Base-by-base conservation (phyloP, 2,888 invertebrate genomes). In the Mayetiola destructor region DNA sequence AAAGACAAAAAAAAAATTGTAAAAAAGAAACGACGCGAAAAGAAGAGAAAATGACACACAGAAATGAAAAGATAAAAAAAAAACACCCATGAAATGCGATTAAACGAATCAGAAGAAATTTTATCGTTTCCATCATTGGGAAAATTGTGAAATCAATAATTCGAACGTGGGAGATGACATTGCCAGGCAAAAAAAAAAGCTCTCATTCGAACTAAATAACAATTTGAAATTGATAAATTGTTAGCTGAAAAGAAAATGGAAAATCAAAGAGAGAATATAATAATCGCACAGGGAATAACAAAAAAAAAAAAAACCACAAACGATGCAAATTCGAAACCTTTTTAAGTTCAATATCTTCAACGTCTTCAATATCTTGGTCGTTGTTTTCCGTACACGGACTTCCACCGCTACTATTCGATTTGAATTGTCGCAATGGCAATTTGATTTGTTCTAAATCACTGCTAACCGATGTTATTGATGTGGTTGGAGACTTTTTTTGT, bases 291-390 rank as follows among this genome's bases (percentile, higher is more conserved):
- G 23, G n/a, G 12, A 40, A 9, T 9, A 23, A 18, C 3, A 18
- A 39, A 2, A 3, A 39, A 39, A n/a, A 12, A 40, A 40, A 40
- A 21, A 40, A 3, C 5, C 10, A 32, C 32, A 32, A 32, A 32
- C 10, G 21, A 40, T 21, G 23, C 12, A 6, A 20, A 39, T 39
- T 36, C 39, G n/a, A n/a, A n/a, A n/a, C n/a, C n/a, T n/a, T n/a
- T n/a, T n/a, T n/a, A n/a, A n/a, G n/a, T n/a, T n/a, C 32, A 20
- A 32, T 30, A 32, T 53, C 53, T 2, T 53, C 53, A 32, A 53
- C 53, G 53, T 53, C 53, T 16, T 53, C 53, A 12, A 18, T 32
- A 12, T 53, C 53, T 16, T 53, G 30, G 18, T 53, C 53, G 32
- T 32, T 20, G 32, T 53, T 53, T 20, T 53, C 32, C 12, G 32